These are phyloP conservation scores for Heliothis peltigera DNA, from an alignment of 2,888 invertebrate genomes.

Conservation along the genomic window DNA sequence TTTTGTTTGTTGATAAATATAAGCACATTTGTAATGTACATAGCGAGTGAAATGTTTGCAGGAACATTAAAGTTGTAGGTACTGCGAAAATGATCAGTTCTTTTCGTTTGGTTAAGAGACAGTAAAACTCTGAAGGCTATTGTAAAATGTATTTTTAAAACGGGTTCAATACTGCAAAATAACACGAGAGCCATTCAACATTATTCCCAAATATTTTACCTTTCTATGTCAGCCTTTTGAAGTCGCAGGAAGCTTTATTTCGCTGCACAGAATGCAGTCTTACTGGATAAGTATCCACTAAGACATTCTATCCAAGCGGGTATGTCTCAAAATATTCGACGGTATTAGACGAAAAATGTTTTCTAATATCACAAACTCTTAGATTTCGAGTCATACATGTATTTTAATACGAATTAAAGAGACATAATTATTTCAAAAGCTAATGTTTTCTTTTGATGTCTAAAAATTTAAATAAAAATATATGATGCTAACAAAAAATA, in stretches of 20 bases:
- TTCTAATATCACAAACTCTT: conserved; percentile 11
- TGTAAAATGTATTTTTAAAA: conserved; percentile 9
- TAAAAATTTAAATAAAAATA: not conserved
- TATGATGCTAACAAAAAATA: not conserved
- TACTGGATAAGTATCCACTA: conserved; percentile 22
- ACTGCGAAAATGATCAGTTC: not conserved
- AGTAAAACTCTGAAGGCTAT: conserved; percentile 1
- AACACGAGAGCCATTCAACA: conserved; percentile 21
- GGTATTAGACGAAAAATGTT: conserved; percentile 22
- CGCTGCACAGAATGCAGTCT: conserved; percentile 34
- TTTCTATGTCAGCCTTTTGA: conserved; percentile 45
- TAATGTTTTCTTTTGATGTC: no score
- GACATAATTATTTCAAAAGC: not conserved
- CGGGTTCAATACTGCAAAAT: conserved; percentile 24
- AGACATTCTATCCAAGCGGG: not conserved
- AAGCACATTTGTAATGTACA: not conserved
- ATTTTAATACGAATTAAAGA: not conserved
- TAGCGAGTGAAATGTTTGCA: not conserved
- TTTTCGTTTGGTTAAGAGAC: not conserved
- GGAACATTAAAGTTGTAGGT: not conserved
- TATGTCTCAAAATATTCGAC: conserved; percentile 32
- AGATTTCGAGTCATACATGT: no score
- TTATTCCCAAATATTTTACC: conserved; percentile 42
- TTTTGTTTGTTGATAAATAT: not conserved
- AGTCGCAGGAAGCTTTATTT: conserved; percentile 39